phyloP scores from a whole-genome alignment of 2,888 invertebrate genomes.

The Drosophila mulleri region DNA sequence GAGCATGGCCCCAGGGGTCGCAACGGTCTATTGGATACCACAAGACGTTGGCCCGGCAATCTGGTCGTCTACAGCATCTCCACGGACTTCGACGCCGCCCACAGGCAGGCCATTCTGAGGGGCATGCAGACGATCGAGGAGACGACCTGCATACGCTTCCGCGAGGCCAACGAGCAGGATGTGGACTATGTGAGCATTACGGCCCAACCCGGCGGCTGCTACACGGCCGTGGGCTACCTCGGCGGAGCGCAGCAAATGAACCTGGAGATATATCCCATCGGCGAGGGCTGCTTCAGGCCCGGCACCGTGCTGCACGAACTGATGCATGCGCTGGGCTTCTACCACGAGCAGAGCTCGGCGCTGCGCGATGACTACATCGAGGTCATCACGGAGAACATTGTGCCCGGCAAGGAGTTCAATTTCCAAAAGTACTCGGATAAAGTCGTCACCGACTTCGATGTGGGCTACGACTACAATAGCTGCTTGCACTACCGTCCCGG shows the following conservation, averaged over 20 bases:
- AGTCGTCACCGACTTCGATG: slow-evolving; percentile 87
- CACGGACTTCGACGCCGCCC: slow-evolving; percentile 83
- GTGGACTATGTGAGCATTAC: slow-evolving; percentile 69
- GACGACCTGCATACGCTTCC: slow-evolving; percentile 90
- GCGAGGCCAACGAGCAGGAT: slow-evolving; percentile 86
- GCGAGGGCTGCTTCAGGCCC: slow-evolving; percentile 82
- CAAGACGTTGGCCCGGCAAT: slow-evolving; percentile 88
- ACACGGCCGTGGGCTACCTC: slow-evolving; percentile 90
- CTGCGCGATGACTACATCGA: slow-evolving; percentile 89
- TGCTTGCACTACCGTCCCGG: slow-evolving; percentile 92
- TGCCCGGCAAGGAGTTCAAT: slow-evolving; percentile 88
- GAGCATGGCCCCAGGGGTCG: slow-evolving; percentile 71
- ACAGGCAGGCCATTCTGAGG: slow-evolving; percentile 87
- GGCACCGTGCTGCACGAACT: slow-evolving; percentile 91
- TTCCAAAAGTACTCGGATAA: slow-evolving; percentile 88
- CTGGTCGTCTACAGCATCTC: slow-evolving; percentile 87
- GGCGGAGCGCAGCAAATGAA: slow-evolving; percentile 85
- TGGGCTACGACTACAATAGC: slow-evolving; percentile 91
- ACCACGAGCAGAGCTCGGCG: slow-evolving; percentile 92
- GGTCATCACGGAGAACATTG: slow-evolving; percentile 85
- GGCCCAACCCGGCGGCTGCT: slow-evolving; percentile 87
- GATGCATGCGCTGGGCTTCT: slow-evolving; percentile 91
- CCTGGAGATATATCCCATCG: slow-evolving; percentile 76
- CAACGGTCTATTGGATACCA: slow-evolving; percentile 87
- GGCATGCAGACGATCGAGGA: slow-evolving; percentile 90